Conservation (phyloP, 2,888 invertebrate genomes). For the Thereva unica region DNA sequence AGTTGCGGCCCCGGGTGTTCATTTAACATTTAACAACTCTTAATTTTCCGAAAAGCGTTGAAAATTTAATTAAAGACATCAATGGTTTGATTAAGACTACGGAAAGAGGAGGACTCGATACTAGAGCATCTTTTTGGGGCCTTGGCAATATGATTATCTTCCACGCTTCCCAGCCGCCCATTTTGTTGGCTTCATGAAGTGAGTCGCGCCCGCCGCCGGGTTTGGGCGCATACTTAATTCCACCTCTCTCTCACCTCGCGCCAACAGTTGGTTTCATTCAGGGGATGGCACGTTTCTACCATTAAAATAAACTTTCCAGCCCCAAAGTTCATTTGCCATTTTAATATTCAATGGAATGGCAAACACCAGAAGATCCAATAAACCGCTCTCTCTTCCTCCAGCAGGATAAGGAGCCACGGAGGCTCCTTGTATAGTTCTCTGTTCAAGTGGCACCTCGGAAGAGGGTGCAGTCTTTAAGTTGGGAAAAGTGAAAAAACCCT, state of each 20-base stretch:
- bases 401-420: no score
- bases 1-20: no score
- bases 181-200: not conserved
- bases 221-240: constrained; percentile 10
- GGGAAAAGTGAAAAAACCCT: no score
- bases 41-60: constrained; percentile 23
- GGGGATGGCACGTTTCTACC: constrained; percentile 10
- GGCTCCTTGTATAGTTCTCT: no score
- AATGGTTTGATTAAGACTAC: constrained; percentile 27
- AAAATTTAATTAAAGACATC: constrained; percentile 33
- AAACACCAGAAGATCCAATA: constrained; percentile 14
- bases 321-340: constrained; percentile 28
- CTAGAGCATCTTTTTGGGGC: not conserved
- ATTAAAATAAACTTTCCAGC: constrained; percentile 19
- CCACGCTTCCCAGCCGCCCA: not conserved
- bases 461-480: no score
- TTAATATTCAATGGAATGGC: constrained; percentile 31
- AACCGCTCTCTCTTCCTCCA: not conserved
- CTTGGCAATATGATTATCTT: not conserved
- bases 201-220: constrained; percentile 4
- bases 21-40: constrained; percentile 23
- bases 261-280: constrained; percentile 10
- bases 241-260: constrained; percentile 2
- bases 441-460: no score
- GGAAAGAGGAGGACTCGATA: not conserved